Percentiles rank a stretch among this genome's conserved stretches.
These are phyloP conservation scores for Baryphthengus martii DNA, from an alignment of 2,113 vertebrate species.

Conservation along the genomic window DNA sequence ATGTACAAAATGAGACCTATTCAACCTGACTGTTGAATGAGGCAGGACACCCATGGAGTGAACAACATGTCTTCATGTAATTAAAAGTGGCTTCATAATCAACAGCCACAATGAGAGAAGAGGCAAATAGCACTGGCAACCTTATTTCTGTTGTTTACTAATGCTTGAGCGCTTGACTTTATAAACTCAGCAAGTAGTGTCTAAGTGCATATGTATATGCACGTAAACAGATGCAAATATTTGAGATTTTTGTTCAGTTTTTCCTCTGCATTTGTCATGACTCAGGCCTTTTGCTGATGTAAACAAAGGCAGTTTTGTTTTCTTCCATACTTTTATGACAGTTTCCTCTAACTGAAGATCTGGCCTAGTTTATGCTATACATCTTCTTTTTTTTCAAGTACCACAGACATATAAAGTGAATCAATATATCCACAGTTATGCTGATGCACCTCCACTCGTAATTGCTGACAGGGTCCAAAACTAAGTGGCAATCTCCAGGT, in stretches of 20 bases:
- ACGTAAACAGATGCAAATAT: neutral
- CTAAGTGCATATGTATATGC: neutral
- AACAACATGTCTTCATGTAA: slow-evolving; percentile 54
- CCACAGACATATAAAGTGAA: neutral
- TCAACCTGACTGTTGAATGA: slow-evolving; percentile 39
- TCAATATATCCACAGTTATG: neutral
- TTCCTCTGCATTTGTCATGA: neutral
- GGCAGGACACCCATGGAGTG: slow-evolving; percentile 3
- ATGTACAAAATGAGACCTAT: slow-evolving; percentile 21
- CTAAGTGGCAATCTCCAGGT: neutral
- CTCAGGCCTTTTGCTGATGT: neutral
- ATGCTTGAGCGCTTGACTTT: neutral
- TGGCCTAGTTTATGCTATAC: neutral
- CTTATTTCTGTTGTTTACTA: neutral
- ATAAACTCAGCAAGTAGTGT: neutral
- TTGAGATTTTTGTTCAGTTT: neutral
- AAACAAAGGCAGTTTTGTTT: neutral
- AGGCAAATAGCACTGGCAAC: neutral
- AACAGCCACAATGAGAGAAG: neutral
- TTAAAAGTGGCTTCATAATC: slow-evolving; percentile 36
- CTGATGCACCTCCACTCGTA: neutral
- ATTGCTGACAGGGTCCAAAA: slow-evolving; percentile 9
- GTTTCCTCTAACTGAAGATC: neutral
- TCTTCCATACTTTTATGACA: neutral
- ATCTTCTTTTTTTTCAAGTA: neutral